Evolutionary conservation across 2,113 vertebrate species (phyloP).

Genomic region (Nibea albiflora): DNA sequence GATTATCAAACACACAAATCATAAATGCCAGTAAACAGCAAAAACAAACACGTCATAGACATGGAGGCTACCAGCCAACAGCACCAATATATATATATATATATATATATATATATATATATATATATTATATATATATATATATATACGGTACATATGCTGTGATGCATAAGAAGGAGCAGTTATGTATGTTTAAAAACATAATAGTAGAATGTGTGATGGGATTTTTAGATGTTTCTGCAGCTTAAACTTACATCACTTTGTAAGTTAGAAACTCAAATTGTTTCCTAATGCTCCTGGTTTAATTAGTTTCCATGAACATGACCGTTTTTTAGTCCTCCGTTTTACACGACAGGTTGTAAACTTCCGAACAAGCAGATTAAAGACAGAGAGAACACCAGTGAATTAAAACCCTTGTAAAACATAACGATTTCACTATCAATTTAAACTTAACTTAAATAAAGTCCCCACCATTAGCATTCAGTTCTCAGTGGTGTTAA

Average conservation of each 20-base stretch:
- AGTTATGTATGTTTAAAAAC: background rate
- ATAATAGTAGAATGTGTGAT: too few species aligned
- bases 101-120: too few species aligned
- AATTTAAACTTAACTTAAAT: background rate
- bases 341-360: background rate
- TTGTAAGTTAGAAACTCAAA: too few species aligned
- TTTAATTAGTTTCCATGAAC: background rate
- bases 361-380: background rate
- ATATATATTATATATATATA: too few species aligned
- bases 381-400: background rate
- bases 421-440: background rate
- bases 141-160: too few species aligned
- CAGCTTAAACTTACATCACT: background rate
- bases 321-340: background rate
- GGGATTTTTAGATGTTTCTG: background rate
- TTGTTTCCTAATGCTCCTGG: background rate
- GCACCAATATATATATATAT: too few species aligned
- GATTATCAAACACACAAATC: background rate
- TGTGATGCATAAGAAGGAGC: background rate
- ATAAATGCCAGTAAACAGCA: background rate
- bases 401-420: background rate
- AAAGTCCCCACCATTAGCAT: background rate
- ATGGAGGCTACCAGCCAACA: background rate
- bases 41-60: background rate
- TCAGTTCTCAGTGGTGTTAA: background rate